These are phyloP conservation scores for Rhopalosiphum maidis DNA, from an alignment of 1,140 invertebrate genomes.

Conservation along the genomic window DNA sequence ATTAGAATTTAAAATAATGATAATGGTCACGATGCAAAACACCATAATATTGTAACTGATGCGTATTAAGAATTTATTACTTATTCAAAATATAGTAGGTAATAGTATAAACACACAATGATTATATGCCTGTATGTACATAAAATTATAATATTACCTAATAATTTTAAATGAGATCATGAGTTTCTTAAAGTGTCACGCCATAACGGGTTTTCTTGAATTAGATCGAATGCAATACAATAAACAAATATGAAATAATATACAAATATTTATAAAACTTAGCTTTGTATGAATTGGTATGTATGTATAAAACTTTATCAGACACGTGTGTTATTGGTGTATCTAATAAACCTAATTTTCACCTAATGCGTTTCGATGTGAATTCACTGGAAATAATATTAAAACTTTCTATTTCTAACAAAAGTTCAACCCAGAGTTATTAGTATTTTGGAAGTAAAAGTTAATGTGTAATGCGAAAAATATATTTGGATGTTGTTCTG, in stretches of 20 bases:
- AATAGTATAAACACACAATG: not conserved
- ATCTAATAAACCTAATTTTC: slow-evolving; percentile 1
- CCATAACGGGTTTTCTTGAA: not conserved
- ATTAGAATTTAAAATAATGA: not conserved
- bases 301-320: not conserved
- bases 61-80: not conserved
- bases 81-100: not conserved
- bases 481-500: not conserved
- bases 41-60: not conserved
- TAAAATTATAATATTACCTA: not conserved
- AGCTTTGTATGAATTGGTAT: not conserved
- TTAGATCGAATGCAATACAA: not conserved
- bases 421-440: not conserved
- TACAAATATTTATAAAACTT: not conserved
- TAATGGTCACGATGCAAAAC: not conserved
- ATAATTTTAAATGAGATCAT: not conserved
- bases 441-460: not conserved
- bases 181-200: not conserved
- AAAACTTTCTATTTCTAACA: not conserved
- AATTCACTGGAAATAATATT: not conserved
- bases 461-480: not conserved
- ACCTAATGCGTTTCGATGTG: not conserved
- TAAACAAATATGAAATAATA: not conserved
- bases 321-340: not conserved
- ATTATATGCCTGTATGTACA: not conserved